Base-by-base conservation (phyloP, 2,888 invertebrate species). In the Rhagium mordax region DNA sequence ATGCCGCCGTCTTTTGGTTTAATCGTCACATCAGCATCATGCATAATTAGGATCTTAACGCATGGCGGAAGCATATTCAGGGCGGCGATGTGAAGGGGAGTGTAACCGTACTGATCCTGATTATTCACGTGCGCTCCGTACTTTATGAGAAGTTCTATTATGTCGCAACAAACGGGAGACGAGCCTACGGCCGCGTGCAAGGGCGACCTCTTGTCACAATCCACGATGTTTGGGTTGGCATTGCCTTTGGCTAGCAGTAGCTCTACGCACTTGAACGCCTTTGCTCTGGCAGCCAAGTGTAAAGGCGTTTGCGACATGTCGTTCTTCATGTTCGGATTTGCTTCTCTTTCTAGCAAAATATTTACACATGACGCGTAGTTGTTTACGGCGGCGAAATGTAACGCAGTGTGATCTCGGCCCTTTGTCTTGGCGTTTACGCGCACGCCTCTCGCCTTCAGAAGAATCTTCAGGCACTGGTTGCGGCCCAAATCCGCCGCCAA, bases 11-110 rank as follows among this genome's bases (percentile, higher is more conserved):
- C n/a, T 86, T 94, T 95, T 66, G 95, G 95, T 83, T 94, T 93
- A 0, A 95, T 94, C n/a, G 95, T 95, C 10, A 96, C 93, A 88
- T 96, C 96, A 60, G 96, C 96, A 2, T 96, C 96, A 84, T 94
- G 93, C 83, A 93, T 93, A 74, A 96, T 94, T 74, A 96, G 88
- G 77, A 95, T 93, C 86, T 96, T 95, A 0, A 96, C 96, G 86
- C 96, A 96, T 81, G 94, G 93, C 0, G 95, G 94, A 41, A 95
- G 89, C 27, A 96, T 96, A 84, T 96, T 96, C 10, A 96, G 88
- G 3, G 96, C 96, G 4, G 96, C 96, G 74, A 96, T 90, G 85
- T 96, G 96, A 41, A 96, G 89, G 0, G 96, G 94, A 0, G 95
- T 95, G 85, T 95, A 95, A 0, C 96, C 96, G 81, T 95, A 96